Conservation (phyloP, 2,113 vertebrate genomes). For the Saguinus imperator region DNA sequence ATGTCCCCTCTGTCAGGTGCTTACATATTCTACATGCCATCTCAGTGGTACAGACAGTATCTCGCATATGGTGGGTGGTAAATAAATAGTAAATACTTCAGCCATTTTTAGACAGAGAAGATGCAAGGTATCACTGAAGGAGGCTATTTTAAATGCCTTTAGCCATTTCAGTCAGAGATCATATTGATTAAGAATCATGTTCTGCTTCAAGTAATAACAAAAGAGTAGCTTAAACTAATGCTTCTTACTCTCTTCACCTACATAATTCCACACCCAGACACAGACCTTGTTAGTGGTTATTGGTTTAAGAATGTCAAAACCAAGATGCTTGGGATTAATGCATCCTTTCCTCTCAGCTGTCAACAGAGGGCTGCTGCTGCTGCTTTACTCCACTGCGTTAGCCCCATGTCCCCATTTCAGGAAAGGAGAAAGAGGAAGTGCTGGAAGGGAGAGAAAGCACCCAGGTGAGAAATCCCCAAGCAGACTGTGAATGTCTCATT, state of each 20-base stretch:
- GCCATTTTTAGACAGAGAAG: neutral
- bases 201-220: constrained; percentile 19
- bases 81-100: neutral
- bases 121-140: neutral
- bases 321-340: neutral
- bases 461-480: neutral
- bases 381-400: neutral
- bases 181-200: neutral
- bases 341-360: neutral
- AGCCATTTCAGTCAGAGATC: neutral
- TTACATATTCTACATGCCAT: neutral
- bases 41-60: neutral
- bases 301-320: neutral
- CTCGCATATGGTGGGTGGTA: neutral
- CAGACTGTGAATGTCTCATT: neutral
- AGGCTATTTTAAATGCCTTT: neutral
- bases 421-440: neutral
- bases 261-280: neutral
- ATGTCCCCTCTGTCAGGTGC: neutral
- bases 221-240: neutral
- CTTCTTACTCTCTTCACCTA: neutral
- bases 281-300: neutral
- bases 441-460: neutral
- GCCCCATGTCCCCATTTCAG: neutral
- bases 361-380: neutral